Evolutionary conservation across 1,140 invertebrate genomes (phyloP), one percentile per base, ranked within the genome.

Genomic region (Brachionus paranguensis): DNA sequence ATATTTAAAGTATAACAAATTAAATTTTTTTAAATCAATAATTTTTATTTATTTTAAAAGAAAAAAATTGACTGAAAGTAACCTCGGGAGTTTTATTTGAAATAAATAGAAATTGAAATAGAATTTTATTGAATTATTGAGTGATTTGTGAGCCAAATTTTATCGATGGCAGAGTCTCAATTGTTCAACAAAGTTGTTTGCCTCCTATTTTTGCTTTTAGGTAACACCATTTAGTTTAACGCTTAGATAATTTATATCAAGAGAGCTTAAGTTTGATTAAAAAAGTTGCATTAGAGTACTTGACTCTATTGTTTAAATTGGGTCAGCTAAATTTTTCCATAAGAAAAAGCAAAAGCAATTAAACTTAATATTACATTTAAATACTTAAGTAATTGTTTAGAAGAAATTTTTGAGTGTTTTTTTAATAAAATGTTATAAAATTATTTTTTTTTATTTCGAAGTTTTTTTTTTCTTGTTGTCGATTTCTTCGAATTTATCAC

Each of bases 291-390:
- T 60, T 60, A 60, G 17, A 60, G 53, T 60, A 60, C 53, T 60
- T 60, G 53, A 60, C 53, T 60, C n/a, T 20, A 20, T 60, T 60
- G 53, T 60, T 60, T 60, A 60, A 60, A 60, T 24, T 60, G 53
- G 53, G 53, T 60, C 53, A 60, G 53, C 20, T 20, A 60, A 60
- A 20, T 27, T 60, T 60, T 60, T 60, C 20, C 5, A 20, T 60
- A 60, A 60, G 53, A 60, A 60, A 60, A 60, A 60, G 53, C 20
- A 60, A 60, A 60, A 60, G 53, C 53, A 60, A 60, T 60, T 60
- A 60, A 60, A 60, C 53, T 60, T 60, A 60, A 60, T 60, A 60
- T 60, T 60, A 60, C 53, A 60, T 60, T 60, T 60, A 60, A 60
- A 60, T 60, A 60, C 53, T 60, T 60, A 60, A 60, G 53, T 60